Evolutionary conservation across 2,888 invertebrate genomes (phyloP).

Genomic region (Drosophila pullipes): DNA sequence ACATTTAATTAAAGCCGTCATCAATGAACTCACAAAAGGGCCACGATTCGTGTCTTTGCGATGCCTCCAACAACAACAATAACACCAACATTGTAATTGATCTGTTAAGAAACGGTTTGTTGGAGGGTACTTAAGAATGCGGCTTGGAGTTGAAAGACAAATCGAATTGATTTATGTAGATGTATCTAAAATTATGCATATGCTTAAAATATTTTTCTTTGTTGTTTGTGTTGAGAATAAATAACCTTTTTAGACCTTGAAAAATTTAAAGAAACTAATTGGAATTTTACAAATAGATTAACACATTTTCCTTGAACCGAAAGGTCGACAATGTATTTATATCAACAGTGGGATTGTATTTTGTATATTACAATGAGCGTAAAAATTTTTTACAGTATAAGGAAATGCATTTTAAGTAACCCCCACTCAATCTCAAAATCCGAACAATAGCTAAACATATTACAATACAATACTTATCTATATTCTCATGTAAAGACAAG

Average conservation of each 20-base stretch:
- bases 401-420: neutral
- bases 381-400: neutral
- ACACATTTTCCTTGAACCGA: neutral
- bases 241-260: neutral
- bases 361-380: neutral
- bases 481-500: neutral
- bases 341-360: neutral
- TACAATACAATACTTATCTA: neutral
- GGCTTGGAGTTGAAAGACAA: constrained; percentile 4
- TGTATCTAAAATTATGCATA: neutral
- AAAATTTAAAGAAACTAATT: neutral
- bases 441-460: neutral
- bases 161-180: constrained; percentile 1
- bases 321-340: neutral
- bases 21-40: constrained; percentile 40
- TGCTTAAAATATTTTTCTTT: neutral
- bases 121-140: neutral
- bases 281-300: neutral
- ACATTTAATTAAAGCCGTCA: constrained; percentile 44
- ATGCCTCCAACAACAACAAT: constrained; percentile 7
- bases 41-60: constrained; percentile 7
- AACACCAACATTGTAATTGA: constrained; percentile 27
- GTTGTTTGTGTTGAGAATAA: neutral
- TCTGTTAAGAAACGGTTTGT: constrained; percentile 18
- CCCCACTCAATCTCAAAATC: neutral